Evolutionary conservation across 2,888 invertebrate species (phyloP).

Genomic region (Calephelis perditalis): DNA sequence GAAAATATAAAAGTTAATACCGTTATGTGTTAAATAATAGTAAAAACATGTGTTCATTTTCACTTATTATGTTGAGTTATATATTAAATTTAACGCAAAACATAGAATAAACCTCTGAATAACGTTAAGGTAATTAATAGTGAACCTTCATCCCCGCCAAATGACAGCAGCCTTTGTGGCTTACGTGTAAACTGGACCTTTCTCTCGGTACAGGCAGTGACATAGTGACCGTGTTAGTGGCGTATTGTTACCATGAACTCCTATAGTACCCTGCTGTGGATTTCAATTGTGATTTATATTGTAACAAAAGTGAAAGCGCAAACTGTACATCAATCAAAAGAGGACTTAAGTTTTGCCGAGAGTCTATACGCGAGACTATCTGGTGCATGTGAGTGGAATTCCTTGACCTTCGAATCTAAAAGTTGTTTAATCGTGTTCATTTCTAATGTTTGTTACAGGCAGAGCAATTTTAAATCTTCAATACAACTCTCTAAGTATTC

Average conservation of each 20-base stretch:
- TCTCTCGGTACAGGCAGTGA: conserved; percentile 66
- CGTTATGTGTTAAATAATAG: too few relatives aligned
- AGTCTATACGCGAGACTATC: conserved; percentile 61
- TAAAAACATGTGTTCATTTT: too few relatives aligned
- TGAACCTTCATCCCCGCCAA: conserved; percentile 53
- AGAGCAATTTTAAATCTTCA: conserved; percentile 65
- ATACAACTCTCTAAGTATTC: conserved; percentile 46
- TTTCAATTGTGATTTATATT: conserved; percentile 38
- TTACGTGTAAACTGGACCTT: conserved; percentile 47
- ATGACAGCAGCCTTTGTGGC: conserved; percentile 35
- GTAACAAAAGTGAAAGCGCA: conserved; percentile 33
- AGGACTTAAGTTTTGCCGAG: conserved; percentile 60
- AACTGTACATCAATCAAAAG: conserved; percentile 27
- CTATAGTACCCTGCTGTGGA: conserved; percentile 41
- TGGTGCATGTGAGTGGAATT: conserved; percentile 61
- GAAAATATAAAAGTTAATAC: too few relatives aligned
- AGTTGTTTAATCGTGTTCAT: conserved; percentile 27
- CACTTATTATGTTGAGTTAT: too few relatives aligned
- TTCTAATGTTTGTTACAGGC: conserved; percentile 46
- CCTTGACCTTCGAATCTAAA: conserved; percentile 27
- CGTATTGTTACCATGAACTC: conserved; percentile 63
- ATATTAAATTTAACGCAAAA: too few relatives aligned
- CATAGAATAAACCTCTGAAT: neutral
- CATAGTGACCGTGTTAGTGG: conserved; percentile 67
- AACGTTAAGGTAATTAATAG: conserved; percentile 2